Evolutionary conservation across 35 echinoderm and acorn worm genomes (phyloP).

Genomic region (Anneissia japonica): DNA sequence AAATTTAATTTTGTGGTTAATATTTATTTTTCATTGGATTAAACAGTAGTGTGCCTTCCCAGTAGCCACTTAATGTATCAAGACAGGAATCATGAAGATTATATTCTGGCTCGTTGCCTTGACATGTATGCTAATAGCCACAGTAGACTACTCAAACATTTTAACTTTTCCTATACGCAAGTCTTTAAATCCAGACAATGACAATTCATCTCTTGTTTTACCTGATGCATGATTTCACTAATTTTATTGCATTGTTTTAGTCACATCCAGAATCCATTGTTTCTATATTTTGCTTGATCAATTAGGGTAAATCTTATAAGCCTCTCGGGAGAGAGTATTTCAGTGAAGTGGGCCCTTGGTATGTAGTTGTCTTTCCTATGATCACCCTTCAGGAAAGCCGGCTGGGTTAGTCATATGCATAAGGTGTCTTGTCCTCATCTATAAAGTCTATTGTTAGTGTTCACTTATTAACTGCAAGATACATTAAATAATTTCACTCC

Average conservation of each 20-base stretch:
- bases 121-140: no score
- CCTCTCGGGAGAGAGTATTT: background rate
- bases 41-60: no score
- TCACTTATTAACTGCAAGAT: background rate
- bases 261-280: background rate
- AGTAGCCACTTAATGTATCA: no score
- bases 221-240: background rate
- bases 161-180: background rate
- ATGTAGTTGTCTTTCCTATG: background rate
- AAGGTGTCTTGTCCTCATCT: background rate
- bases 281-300: background rate
- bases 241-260: background rate
- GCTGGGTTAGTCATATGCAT: background rate
- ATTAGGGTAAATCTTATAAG: background rate
- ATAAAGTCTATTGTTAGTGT: background rate
- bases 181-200: background rate
- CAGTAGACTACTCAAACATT: background rate
- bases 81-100: no score
- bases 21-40: no score
- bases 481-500: background rate
- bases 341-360: background rate
- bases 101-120: no score
- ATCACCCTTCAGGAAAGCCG: background rate
- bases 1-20: no score
- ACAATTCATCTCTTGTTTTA: background rate